These are phyloP conservation scores for Ophiothrix spiculata DNA, from an alignment of 35 echinoderm and acorn worm species.

Conservation along the genomic window DNA sequence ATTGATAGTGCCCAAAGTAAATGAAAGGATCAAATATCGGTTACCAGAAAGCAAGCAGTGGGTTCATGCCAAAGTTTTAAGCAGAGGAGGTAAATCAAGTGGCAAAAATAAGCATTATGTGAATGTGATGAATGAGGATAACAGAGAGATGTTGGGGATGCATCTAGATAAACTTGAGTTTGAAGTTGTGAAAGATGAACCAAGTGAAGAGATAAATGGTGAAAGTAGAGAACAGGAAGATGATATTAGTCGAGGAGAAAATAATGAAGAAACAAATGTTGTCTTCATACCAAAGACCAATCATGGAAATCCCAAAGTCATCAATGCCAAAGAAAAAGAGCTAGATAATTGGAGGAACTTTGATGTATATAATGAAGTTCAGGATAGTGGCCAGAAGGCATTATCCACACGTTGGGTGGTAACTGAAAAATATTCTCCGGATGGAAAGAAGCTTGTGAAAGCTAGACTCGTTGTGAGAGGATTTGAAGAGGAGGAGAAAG, in stretches of 20 bases:
- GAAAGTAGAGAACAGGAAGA: conserved; percentile 6
- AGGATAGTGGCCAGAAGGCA: neutral
- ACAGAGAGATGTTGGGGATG: neutral
- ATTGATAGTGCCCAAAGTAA: neutral
- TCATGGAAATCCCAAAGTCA: neutral
- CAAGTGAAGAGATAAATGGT: neutral
- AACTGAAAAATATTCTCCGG: conserved; percentile 18
- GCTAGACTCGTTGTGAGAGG: neutral
- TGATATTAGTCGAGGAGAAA: neutral
- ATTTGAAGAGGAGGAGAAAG: conserved; percentile 17
- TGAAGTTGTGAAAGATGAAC: neutral
- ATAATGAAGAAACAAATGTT: conserved; percentile 12
- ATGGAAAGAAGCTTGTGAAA: neutral
- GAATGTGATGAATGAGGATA: neutral
- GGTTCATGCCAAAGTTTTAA: neutral
- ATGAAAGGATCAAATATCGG: neutral
- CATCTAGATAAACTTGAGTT: conserved; percentile 1
- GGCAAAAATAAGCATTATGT: conserved; percentile 23
- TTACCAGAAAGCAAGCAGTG: neutral
- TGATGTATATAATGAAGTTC: conserved; percentile 39
- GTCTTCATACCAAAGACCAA: conserved; percentile 1
- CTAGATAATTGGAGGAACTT: conserved; percentile 28
- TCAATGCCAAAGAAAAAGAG: conserved; percentile 14
- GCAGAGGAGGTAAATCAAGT: neutral
- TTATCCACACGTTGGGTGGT: conserved; percentile 28